Evolutionary conservation across 2,888 invertebrate species (phyloP), one percentile per base, ranked within the genome.

Genomic region (Argyresthia goedartella): DNA sequence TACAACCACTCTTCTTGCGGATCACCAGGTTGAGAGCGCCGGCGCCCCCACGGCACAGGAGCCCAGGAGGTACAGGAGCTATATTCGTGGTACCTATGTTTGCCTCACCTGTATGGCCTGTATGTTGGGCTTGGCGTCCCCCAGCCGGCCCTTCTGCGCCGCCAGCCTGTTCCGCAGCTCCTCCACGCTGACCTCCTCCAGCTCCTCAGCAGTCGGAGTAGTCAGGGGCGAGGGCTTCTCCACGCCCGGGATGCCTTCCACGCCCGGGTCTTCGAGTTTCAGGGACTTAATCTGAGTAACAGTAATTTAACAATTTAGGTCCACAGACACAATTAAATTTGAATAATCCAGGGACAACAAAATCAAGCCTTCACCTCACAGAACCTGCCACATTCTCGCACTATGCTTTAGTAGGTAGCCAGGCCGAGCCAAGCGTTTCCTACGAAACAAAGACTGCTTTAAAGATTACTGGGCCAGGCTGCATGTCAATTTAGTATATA

Each of bases 91-190:
- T n/a, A n/a, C n/a, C n/a, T n/a, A n/a, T n/a, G n/a, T n/a, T n/a
- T n/a, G n/a, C 53, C 52, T 54, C 71, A 94, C 93, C 68, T 91
- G 87, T 68, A 95, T 92, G 57, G 93, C 91, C 47, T 91, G 90
- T 39, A 95, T 69, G 62, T 95, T 92, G 0, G 95, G 94, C 58
- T 93, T 92, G 42, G 60, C 62, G 1, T 89, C 88, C 11, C 91
- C 89, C 0, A 94, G 67, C 56, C 89, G 75, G 36, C 90, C 88
- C 63, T 91, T 90, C 51, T 90, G 88, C 0, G 88, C 81, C 0
- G 87, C 75, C 36, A 90, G 69, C 57, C 89, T 85, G 54, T 87
- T 88, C 62, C 91, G 87, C 33, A 92, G 66, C 34, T 89, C 89
- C 7, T 91, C 89, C 0, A 89, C 71, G 1, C 88, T 79, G 0